Percentiles rank a stretch among this genome's conserved stretches.
phyloP scores from a whole-genome alignment of 2,888 invertebrate species.

The Drosophila borborema region DNA sequence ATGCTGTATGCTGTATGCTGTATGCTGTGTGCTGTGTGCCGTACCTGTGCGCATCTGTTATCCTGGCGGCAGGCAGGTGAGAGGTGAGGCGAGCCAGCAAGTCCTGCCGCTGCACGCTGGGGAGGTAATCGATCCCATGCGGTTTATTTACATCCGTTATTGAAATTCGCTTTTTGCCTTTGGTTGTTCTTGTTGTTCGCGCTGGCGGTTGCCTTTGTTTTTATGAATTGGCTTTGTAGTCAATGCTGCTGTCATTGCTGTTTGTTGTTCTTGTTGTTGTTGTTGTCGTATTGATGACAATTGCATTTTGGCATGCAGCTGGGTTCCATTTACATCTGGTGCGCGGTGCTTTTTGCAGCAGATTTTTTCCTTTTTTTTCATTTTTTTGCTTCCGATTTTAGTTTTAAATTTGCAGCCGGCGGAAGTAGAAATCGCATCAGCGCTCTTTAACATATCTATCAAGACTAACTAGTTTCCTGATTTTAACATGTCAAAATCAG shows the following conservation, averaged over 20 bases:
- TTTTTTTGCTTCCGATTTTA: slow-evolving; percentile 33
- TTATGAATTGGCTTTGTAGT: slow-evolving; percentile 73
- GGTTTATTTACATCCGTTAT: slow-evolving; percentile 84
- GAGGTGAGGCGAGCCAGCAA: slow-evolving; percentile 8
- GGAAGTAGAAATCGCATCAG: slow-evolving; percentile 59
- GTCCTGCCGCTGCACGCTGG: slow-evolving; percentile 57
- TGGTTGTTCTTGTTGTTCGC: slow-evolving; percentile 43
- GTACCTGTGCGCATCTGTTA: slow-evolving; percentile 72
- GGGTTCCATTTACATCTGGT: slow-evolving; percentile 79
- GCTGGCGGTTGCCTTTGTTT: slow-evolving; percentile 62
- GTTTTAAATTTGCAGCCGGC: slow-evolving; percentile 48
- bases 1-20: slow-evolving; percentile 32
- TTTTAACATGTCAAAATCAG: not conserved
- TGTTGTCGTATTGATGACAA: slow-evolving; percentile 68
- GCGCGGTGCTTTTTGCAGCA: slow-evolving; percentile 45
- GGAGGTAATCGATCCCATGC: slow-evolving; percentile 83
- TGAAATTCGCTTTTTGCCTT: slow-evolving; percentile 73
- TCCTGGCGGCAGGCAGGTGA: slow-evolving; percentile 69
- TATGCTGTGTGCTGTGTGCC: slow-evolving; percentile 41
- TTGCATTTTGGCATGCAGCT: slow-evolving; percentile 79
- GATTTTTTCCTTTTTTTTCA: slow-evolving; percentile 53
- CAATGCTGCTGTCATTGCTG: slow-evolving; percentile 19
- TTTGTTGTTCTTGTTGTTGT: slow-evolving; percentile 10
- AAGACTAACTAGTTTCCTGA: slow-evolving; percentile 26
- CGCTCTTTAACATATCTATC: slow-evolving; percentile 51